A percentile compares a stretch with the other conserved stretches of the same genome.
phyloP scores from a whole-genome alignment of 2,113 vertebrate species.

The Elachura formosa region DNA sequence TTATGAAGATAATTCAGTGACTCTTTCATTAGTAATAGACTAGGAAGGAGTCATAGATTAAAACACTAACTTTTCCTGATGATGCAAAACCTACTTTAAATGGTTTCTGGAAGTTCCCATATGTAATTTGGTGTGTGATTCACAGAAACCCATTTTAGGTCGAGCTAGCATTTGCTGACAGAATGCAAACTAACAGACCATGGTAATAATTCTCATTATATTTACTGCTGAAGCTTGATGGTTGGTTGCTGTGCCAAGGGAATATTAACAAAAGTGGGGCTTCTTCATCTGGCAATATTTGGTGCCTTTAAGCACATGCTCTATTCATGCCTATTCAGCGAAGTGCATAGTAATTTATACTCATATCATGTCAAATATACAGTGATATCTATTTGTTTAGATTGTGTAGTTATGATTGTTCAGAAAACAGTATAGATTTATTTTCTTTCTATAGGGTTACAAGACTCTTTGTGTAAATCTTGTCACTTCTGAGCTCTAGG shows the following conservation, averaged over 20 bases:
- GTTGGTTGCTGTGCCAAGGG: neutral
- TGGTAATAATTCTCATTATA: neutral
- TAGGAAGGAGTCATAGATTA: neutral
- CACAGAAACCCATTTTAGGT: neutral
- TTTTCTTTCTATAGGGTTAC: neutral
- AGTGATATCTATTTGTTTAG: neutral
- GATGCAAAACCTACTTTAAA: neutral
- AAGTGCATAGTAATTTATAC: neutral
- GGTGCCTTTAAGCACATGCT: neutral
- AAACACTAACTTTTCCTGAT: neutral
- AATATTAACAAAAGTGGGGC: neutral
- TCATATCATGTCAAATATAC: neutral
- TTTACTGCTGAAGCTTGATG: neutral
- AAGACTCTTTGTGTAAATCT: neutral
- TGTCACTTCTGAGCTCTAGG: neutral
- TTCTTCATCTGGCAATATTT: neutral
- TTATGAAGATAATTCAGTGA: slow-evolving; percentile 62
- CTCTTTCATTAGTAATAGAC: slow-evolving; percentile 54
- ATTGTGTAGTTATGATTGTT: neutral
- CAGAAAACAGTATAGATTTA: neutral
- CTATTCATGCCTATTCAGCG: neutral
- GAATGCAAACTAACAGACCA: neutral
- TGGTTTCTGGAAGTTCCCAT: neutral
- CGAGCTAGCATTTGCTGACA: neutral
- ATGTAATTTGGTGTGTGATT: neutral